Base-by-base conservation (phyloP, 2,113 vertebrate species). In the Pachyramphus minor region DNA sequence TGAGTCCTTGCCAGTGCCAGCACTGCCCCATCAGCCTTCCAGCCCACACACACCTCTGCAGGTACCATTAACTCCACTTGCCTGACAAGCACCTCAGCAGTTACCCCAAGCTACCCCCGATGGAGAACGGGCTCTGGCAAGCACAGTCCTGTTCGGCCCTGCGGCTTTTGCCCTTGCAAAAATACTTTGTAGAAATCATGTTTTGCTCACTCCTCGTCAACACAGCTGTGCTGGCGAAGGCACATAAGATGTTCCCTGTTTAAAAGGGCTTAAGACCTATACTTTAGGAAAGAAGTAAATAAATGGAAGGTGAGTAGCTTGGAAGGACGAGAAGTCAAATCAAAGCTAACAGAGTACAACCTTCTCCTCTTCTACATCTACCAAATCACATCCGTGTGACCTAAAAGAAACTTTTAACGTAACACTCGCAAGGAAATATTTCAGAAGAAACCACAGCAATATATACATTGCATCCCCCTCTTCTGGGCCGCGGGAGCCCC, bases 391-490 rank as follows among this genome's bases (percentile, higher is more conserved):
- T 22, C 8, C 3, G 30, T 1, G 8, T 0, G 14, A 41, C 8
- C 22, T 8, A 21, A 56, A 60, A 11, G 1, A 23, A 78, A 17
- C 28, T 59, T 83, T 0, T 13, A 31, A 8, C 9, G 0, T 1
- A 7, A 8, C 0, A 14, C 8, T 27, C 11, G 5, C 1, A 47
- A 27, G 13, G 22, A 59, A 59, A 16, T 0, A 16, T 1, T n/a
- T 11, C 47, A 72, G 27, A 69, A 2, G 17, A 27, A 5, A 4
- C 71, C 20, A 15, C 5, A 21, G 19, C 8, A 49, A n/a, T 24
- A 7, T 11, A 8, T 0, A 13, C 3, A 0, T 1, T 4, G 7
- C 4, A 14, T 2, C 2, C 45, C 20, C 2, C 3, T 4, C n/a
- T 23, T 23, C 8, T 0, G 7, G 23, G 22, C 8, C 15, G 10